phyloP scores from a whole-genome alignment of 2,888 invertebrate genomes.

The Eucriotettix oculatus region DNA sequence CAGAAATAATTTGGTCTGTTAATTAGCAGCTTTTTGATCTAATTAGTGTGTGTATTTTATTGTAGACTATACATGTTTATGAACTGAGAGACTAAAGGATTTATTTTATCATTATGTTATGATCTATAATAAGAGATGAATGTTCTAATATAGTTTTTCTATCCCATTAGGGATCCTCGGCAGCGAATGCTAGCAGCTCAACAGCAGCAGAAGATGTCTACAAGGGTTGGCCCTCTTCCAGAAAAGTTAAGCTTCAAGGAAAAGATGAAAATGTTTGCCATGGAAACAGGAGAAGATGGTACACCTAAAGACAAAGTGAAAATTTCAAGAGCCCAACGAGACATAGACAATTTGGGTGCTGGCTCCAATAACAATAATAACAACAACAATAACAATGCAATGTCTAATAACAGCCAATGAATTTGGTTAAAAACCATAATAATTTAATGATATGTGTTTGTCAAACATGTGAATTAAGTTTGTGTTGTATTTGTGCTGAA shows the following conservation, averaged over 20 bases:
- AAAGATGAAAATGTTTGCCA: slow-evolving; percentile 99
- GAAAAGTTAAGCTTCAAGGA: slow-evolving; percentile 94
- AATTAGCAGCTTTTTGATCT: no score
- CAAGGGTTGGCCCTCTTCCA: slow-evolving; percentile 43
- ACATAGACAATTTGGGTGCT: slow-evolving; percentile 56
- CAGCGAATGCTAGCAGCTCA: slow-evolving; percentile 71
- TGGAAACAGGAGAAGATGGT: slow-evolving; percentile 83
- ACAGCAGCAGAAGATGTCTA: slow-evolving; percentile 43
- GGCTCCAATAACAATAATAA: slow-evolving; percentile 3
- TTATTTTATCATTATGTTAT: no score
- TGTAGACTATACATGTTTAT: no score
- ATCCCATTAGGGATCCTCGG: slow-evolving; percentile 61
- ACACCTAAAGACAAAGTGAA: slow-evolving; percentile 92
- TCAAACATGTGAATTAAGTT: no score
- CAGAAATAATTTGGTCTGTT: no score
- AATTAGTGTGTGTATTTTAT: no score
- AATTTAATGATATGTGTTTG: no score
- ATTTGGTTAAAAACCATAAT: no score
- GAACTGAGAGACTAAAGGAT: no score
- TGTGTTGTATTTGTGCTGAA: no score
- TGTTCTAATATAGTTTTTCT: background rate
- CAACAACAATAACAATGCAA: slow-evolving; percentile 4
- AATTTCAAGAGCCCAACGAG: slow-evolving; percentile 87
- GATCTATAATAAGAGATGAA: background rate
- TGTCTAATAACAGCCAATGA: background rate